These are phyloP conservation scores for Tenualosa thibaudeaui DNA, from an alignment of 2,797 vertebrate species.

Conservation along the genomic window DNA sequence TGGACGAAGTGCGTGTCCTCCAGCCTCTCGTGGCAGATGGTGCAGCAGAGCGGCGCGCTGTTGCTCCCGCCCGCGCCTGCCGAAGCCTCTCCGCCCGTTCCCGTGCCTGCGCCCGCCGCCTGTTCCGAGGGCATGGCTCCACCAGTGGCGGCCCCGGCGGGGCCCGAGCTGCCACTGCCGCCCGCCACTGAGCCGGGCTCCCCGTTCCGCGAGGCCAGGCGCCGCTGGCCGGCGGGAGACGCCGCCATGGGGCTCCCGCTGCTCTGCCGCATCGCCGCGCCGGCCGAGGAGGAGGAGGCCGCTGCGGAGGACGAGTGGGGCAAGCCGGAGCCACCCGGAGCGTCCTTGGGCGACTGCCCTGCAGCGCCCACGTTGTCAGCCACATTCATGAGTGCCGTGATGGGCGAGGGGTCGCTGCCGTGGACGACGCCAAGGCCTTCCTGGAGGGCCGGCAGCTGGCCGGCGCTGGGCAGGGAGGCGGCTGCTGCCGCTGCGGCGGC, in stretches of 20 bases:
- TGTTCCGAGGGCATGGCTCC: slow-evolving; percentile 59
- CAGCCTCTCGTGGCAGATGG: slow-evolving; percentile 84
- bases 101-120: slow-evolving; percentile 38
- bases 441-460: slow-evolving; percentile 53
- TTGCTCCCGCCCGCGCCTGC: slow-evolving; percentile 60
- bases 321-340: slow-evolving; percentile 62
- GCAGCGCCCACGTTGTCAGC: slow-evolving; percentile 79
- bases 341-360: slow-evolving; percentile 80
- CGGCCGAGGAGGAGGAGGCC: neutral
- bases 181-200: slow-evolving; percentile 48
- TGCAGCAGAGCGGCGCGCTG: slow-evolving; percentile 79
- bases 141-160: slow-evolving; percentile 38
- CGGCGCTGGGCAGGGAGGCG: slow-evolving; percentile 36
- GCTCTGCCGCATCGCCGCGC: slow-evolving; percentile 56
- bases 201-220: slow-evolving; percentile 68
- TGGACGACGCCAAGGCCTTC: slow-evolving; percentile 62
- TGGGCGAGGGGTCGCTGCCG: slow-evolving; percentile 81
- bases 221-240: slow-evolving; percentile 63
- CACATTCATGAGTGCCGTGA: slow-evolving; percentile 86
- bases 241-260: slow-evolving; percentile 63
- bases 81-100: slow-evolving; percentile 57
- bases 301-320: slow-evolving; percentile 66
- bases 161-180: slow-evolving; percentile 25
- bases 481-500: slow-evolving; percentile 29
- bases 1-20: slow-evolving; percentile 92